Evolutionary conservation across 2,888 invertebrate genomes (phyloP).

Genomic region (Brachycybe producta): DNA sequence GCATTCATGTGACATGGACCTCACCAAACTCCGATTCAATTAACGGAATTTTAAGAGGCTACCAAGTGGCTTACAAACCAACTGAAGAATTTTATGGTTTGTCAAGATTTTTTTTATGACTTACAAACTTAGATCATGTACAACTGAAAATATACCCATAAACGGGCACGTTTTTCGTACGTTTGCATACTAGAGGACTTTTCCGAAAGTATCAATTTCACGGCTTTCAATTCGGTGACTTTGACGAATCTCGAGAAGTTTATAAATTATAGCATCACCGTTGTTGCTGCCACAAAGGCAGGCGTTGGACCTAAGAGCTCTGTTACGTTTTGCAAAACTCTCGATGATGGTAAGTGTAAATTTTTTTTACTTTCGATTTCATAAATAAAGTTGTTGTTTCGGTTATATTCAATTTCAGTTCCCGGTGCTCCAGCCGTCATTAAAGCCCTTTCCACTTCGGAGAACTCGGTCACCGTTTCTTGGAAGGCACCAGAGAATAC

Average conservation of each 20-base stretch:
- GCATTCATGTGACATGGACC: slow-evolving; percentile 86
- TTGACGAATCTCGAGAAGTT: slow-evolving; percentile 12
- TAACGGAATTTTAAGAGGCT: slow-evolving; percentile 89
- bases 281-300: slow-evolving; percentile 14
- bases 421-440: slow-evolving; percentile 87
- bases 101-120: slow-evolving; percentile 3
- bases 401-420: slow-evolving; percentile 41
- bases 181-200: not conserved
- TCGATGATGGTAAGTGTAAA: not conserved
- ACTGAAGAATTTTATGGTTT: slow-evolving; percentile 80
- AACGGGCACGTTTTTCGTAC: no score
- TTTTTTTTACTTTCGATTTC: not conserved
- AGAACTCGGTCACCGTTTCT: no score
- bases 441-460: no score
- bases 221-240: no score
- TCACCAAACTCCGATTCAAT: slow-evolving; percentile 82
- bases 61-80: slow-evolving; percentile 84
- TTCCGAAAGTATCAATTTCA: no score
- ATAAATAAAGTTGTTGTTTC: not conserved
- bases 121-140: no score
- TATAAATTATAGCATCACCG: slow-evolving; percentile 18
- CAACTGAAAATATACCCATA: no score
- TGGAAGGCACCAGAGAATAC: slow-evolving; percentile 79
- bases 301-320: no score
- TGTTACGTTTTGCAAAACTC: no score